phyloP scores from a whole-genome alignment of 2,113 vertebrate species.

The Oreochromis aureus region DNA sequence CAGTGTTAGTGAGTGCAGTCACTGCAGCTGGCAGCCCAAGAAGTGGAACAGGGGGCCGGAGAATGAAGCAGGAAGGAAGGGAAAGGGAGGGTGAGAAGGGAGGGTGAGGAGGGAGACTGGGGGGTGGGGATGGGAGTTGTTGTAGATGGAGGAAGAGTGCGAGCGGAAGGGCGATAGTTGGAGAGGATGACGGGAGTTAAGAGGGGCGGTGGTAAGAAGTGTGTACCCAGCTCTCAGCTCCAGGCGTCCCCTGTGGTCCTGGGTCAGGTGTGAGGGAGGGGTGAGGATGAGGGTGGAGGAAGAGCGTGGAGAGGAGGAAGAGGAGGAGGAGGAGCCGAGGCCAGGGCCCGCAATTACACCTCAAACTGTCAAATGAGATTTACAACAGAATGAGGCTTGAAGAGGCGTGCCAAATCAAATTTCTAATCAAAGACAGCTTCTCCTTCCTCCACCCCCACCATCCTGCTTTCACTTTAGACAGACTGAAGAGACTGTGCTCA shows the following conservation, averaged over 20 bases:
- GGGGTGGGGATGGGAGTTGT: not conserved
- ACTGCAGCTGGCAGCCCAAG: not conserved
- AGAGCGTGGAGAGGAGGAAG: not conserved
- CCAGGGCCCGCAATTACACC: constrained; percentile 62
- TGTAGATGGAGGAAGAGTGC: constrained; percentile 40
- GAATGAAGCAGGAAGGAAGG: constrained; percentile 32
- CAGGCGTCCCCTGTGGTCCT: constrained; percentile 80
- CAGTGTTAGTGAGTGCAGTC: constrained; percentile 10
- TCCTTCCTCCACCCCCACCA: not conserved
- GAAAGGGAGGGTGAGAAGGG: not conserved
- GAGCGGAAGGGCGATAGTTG: constrained; percentile 60
- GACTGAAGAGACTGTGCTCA: not conserved
- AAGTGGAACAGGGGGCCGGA: not conserved
- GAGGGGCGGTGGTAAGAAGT: not conserved
- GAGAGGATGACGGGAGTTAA: constrained; percentile 50
- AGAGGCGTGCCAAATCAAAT: not conserved
- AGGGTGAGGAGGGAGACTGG: not conserved
- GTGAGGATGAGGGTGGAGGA: constrained; percentile 60
- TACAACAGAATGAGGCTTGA: constrained; percentile 52
- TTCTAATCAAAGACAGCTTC: not conserved
- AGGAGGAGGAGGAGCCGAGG: constrained; percentile 26
- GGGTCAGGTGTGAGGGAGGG: constrained; percentile 77
- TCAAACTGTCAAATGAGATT: constrained; percentile 93
- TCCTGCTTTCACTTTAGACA: not conserved
- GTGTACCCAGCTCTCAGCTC: constrained; percentile 80